Percentiles rank a stretch among this genome's conserved stretches.
These are phyloP conservation scores for Pseudochaenichthys georgianus DNA, from an alignment of 2,797 vertebrate species.

Conservation along the genomic window DNA sequence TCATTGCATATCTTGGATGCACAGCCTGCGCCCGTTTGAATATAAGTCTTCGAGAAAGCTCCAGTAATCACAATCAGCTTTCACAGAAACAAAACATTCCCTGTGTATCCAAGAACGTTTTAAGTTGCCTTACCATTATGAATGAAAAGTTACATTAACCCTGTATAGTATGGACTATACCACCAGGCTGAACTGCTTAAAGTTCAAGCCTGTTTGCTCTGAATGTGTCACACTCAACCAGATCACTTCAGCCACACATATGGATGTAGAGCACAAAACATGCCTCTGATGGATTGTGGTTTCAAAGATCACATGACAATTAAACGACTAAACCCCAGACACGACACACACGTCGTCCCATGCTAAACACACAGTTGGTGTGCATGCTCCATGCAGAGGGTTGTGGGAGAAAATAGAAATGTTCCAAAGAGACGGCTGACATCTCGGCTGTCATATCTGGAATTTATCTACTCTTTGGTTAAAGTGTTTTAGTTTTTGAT, in stretches of 20 bases:
- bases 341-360: background rate
- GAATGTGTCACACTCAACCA: slow-evolving; percentile 43
- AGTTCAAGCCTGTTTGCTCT: slow-evolving; percentile 20
- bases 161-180: slow-evolving; percentile 26
- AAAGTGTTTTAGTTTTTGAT: slow-evolving; percentile 34
- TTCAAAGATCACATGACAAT: slow-evolving; percentile 6
- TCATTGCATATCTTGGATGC: slow-evolving; percentile 45
- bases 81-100: slow-evolving; percentile 62
- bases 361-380: slow-evolving; percentile 21
- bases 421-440: slow-evolving; percentile 53
- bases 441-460: slow-evolving; percentile 39
- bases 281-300: slow-evolving; percentile 9
- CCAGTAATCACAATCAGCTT: slow-evolving; percentile 55
- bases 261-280: slow-evolving; percentile 26
- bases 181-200: slow-evolving; percentile 24
- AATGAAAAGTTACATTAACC: slow-evolving; percentile 46
- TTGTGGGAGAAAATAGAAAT: slow-evolving; percentile 20
- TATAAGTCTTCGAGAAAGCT: slow-evolving; percentile 50
- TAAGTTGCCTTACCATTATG: slow-evolving; percentile 73
- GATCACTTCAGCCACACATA: slow-evolving; percentile 23
- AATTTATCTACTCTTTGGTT: slow-evolving; percentile 38
- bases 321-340: slow-evolving; percentile 1
- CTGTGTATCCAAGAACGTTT: slow-evolving; percentile 65
- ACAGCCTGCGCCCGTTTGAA: slow-evolving; percentile 53
- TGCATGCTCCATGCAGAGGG: slow-evolving; percentile 7